A percentile compares a stretch with the other conserved stretches of the same genome.
Conservation (phyloP, 2,888 invertebrate genomes). For the Orchestes rusci region DNA sequence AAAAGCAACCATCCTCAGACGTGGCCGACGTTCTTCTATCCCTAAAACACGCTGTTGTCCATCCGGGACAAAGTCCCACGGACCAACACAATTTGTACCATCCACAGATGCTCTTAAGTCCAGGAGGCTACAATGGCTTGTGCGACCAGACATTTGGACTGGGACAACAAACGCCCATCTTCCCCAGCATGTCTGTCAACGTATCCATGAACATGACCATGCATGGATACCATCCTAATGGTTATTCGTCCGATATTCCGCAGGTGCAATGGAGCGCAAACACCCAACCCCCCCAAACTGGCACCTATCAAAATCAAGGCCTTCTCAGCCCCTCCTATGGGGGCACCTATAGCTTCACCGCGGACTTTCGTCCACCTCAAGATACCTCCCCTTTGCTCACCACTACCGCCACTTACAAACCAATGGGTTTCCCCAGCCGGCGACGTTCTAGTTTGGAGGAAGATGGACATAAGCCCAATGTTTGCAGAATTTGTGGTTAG, state of each 20-base stretch:
- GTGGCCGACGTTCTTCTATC: slow-evolving; percentile 85
- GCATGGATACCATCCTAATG: slow-evolving; percentile 62
- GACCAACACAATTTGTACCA: slow-evolving; percentile 28
- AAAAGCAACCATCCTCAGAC: slow-evolving; percentile 44
- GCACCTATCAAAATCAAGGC: slow-evolving; percentile 49
- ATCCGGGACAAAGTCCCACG: slow-evolving; percentile 52
- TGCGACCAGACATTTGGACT: slow-evolving; percentile 36
- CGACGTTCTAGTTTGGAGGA: slow-evolving; percentile 50
- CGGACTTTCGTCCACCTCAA: slow-evolving; percentile 67
- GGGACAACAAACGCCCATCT: slow-evolving; percentile 48
- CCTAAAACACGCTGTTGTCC: slow-evolving; percentile 80
- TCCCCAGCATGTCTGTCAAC: slow-evolving; percentile 94
- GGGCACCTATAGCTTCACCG: slow-evolving; percentile 76
- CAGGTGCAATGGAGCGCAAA: slow-evolving; percentile 67
- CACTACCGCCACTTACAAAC: slow-evolving; percentile 47
- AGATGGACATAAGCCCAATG: slow-evolving; percentile 74
- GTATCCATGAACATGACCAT: slow-evolving; percentile 98
- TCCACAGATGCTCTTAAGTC: slow-evolving; percentile 58
- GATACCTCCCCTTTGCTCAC: slow-evolving; percentile 48
- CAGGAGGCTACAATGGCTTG: slow-evolving; percentile 42
- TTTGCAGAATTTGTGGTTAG: slow-evolving; percentile 84
- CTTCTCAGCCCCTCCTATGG: slow-evolving; percentile 61
- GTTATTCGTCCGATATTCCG: slow-evolving; percentile 52
- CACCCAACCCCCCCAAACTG: slow-evolving; percentile 53
- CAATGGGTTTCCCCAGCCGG: slow-evolving; percentile 46